Evolutionary conservation across 2,888 invertebrate genomes (phyloP).

Genomic region (Seira sanloemensis): DNA sequence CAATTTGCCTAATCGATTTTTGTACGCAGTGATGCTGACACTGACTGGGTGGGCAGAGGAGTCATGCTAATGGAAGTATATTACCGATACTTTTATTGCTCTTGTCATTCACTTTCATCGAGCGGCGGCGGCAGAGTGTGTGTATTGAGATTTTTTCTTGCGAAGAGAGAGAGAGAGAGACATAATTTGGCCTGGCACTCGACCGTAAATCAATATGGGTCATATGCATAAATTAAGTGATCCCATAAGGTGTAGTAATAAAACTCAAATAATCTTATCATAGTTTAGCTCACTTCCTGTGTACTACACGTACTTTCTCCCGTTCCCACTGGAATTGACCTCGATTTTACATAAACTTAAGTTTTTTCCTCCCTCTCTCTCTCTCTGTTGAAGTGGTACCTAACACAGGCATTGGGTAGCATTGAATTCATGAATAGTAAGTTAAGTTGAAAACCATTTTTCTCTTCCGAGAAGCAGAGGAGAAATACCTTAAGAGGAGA

Average conservation of each 20-base stretch:
- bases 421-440: conserved; percentile 15
- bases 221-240: conserved; percentile 16
- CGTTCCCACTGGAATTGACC: neutral
- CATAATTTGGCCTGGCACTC: no score
- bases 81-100: neutral
- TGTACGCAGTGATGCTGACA: no score
- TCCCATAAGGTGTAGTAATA: conserved; percentile 32
- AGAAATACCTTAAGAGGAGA: neutral
- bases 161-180: no score
- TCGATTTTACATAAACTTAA: conserved; percentile 10
- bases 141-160: no score
- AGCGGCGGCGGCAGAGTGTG: no score
- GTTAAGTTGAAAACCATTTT: conserved; percentile 9
- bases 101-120: neutral
- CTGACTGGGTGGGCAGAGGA: no score
- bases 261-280: conserved; percentile 40
- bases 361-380: no score
- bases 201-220: neutral
- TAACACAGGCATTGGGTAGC: neutral
- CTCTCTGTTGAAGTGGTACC: neutral
- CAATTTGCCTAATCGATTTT: no score
- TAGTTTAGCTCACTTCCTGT: neutral
- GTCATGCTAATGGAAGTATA: no score
- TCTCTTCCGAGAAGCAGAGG: neutral
- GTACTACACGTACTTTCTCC: neutral